Evolutionary conservation across 2,888 invertebrate genomes (phyloP), one percentile per base, ranked within the genome.

Genomic region (Tyria jacobaeae): DNA sequence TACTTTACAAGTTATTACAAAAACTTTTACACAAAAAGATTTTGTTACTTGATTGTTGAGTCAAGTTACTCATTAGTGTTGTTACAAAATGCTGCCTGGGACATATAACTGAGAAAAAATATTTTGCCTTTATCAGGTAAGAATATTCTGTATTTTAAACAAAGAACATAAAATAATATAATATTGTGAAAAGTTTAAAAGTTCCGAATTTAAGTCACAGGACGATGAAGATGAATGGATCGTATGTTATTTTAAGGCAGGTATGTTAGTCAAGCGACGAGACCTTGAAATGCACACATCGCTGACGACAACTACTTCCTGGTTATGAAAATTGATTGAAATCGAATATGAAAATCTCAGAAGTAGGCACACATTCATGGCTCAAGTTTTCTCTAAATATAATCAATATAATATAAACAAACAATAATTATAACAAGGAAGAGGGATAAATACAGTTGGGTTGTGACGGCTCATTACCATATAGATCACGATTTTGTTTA

Each of bases 401-500:
- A 4, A 21, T 21, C 21, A 12, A 44, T 10, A 21, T 44, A 12
- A 31, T 4, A 6, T 31, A 31, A 0, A 2, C 7, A 21, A 21
- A 10, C 0, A 44, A 44, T 12, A 21, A 44, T 44, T 17, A 12
- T 17, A 17, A 21, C 10, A 44, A 44, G 44, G 21, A 21, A 21
- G 12, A 44, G 21, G 21, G 12, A 44, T 12, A 6, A 39, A 24
- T 4, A 52, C 24, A n/a, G 27, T 31, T 31, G 27, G 27, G 4
- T 31, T n/a, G 10, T 21, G 9, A 3, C 35, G 7, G 35, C 66
- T 66, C 67, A 66, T 64, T 71, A 60, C 41, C 62, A 74, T 59
- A 63, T 57, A 56, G 60, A 71, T 65, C 56, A 66, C 60, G 79
- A 44, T 80, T 83, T 83, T 86, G 80, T 84, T 80, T 81, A 80